phyloP scores from a whole-genome alignment of 2,113 vertebrate species.

The Cromileptes altivelis region DNA sequence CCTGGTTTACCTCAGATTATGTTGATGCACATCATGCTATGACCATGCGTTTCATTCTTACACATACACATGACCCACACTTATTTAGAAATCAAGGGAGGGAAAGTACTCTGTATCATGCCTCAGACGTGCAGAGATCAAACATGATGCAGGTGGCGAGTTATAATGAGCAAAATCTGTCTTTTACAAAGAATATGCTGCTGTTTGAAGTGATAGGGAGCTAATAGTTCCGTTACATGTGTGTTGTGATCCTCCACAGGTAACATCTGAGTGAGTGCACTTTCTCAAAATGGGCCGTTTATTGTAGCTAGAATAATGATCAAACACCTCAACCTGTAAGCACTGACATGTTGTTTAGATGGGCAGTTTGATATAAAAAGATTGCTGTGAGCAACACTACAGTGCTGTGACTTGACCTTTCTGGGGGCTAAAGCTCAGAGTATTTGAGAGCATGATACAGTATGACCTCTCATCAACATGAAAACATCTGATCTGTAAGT shows the following conservation, averaged over 20 bases:
- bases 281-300: constrained; percentile 52
- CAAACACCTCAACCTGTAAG: constrained; percentile 44
- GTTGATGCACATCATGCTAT: constrained; percentile 73
- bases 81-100: constrained; percentile 45
- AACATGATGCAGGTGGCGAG: constrained; percentile 9
- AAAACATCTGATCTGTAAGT: constrained; percentile 65
- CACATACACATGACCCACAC: constrained; percentile 54
- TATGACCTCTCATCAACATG: constrained; percentile 62
- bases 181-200: constrained; percentile 43
- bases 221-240: constrained; percentile 23
- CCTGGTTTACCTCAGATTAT: constrained; percentile 78
- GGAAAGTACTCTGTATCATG: constrained; percentile 34
- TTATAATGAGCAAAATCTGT: constrained; percentile 31
- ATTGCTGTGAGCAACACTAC: not conserved
- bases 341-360: constrained; percentile 25
- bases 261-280: constrained; percentile 42
- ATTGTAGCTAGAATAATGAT: constrained; percentile 52
- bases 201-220: constrained; percentile 33
- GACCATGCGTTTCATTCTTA: constrained; percentile 60
- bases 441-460: constrained; percentile 61
- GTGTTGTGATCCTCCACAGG: constrained; percentile 33
- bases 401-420: constrained; percentile 25
- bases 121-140: constrained; percentile 22
- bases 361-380: not conserved
- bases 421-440: constrained; percentile 30